A percentile compares a stretch with the other conserved stretches of the same genome.
Evolutionary conservation across 2,797 vertebrate genomes (phyloP).

Genomic region (Echiichthys vipera): DNA sequence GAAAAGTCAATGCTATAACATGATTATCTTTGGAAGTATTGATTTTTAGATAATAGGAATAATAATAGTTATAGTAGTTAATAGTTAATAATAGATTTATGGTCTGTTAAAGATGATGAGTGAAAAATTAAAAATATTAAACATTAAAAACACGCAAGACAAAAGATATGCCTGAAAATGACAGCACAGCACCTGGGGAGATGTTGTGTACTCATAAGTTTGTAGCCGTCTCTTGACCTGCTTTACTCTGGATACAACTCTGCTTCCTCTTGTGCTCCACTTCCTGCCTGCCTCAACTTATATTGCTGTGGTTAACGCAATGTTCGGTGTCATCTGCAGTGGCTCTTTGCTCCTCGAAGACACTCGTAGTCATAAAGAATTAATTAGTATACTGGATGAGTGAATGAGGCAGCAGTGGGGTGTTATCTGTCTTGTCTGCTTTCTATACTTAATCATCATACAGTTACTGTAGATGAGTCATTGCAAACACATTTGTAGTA

Average conservation of each 20-base stretch:
- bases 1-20: background rate
- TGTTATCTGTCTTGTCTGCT: constrained; percentile 4
- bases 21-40: background rate
- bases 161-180: background rate
- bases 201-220: background rate
- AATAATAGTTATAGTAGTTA: background rate
- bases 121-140: background rate
- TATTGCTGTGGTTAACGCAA: constrained; percentile 12
- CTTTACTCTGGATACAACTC: background rate
- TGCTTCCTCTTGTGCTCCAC: constrained; percentile 36
- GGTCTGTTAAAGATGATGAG: too few species aligned
- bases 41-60: background rate
- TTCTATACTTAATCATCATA: background rate
- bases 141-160: background rate
- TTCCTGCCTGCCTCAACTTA: constrained; percentile 23
- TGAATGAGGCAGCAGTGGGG: constrained; percentile 3
- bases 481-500: constrained; percentile 1
- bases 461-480: constrained; percentile 16
- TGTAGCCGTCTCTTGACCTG: constrained; percentile 26
- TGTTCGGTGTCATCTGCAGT: constrained; percentile 28
- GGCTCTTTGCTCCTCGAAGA: constrained; percentile 33
- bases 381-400: constrained; percentile 26
- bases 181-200: too few species aligned
- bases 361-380: constrained; percentile 51
- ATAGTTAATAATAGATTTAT: too few species aligned